Conservation (phyloP, 2,888 invertebrate species). For the Epistrophella euchroma region DNA sequence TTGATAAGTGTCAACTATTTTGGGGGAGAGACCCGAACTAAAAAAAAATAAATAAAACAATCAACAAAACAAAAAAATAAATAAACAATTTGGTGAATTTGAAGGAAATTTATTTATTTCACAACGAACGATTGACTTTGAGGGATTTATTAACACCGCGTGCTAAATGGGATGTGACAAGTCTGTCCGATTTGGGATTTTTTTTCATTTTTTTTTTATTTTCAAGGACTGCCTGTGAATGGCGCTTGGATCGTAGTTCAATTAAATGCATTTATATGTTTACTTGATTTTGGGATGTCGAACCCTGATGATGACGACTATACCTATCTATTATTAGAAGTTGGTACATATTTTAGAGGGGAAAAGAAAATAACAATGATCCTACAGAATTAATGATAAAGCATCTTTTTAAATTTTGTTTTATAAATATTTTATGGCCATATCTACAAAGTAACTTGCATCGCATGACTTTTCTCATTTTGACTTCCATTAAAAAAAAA, state of each 20-base stretch:
- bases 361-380: no score
- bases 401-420: no score
- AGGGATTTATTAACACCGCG: constrained; percentile 67
- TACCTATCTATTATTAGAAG: not conserved
- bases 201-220: constrained; percentile 2
- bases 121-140: constrained; percentile 51
- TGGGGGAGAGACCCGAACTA: constrained; percentile 11
- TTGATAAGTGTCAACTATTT: constrained; percentile 60
- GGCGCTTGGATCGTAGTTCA: constrained; percentile 34
- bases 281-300: not conserved
- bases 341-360: not conserved
- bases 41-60: constrained; percentile 21
- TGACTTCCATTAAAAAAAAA: not conserved
- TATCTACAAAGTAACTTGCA: not conserved
- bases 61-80: constrained; percentile 32
- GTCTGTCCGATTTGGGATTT: constrained; percentile 37
- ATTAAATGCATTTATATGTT: constrained; percentile 5
- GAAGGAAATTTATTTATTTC: constrained; percentile 28
- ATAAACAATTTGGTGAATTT: constrained; percentile 36
- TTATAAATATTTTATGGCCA: not conserved
- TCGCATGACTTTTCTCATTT: constrained; percentile 19
- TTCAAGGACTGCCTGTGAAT: constrained; percentile 7
- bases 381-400: no score
- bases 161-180: constrained; percentile 66
- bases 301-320: not conserved